These are phyloP conservation scores for Grapholita molesta DNA, from an alignment of 1,140 invertebrate species.

Conservation along the genomic window DNA sequence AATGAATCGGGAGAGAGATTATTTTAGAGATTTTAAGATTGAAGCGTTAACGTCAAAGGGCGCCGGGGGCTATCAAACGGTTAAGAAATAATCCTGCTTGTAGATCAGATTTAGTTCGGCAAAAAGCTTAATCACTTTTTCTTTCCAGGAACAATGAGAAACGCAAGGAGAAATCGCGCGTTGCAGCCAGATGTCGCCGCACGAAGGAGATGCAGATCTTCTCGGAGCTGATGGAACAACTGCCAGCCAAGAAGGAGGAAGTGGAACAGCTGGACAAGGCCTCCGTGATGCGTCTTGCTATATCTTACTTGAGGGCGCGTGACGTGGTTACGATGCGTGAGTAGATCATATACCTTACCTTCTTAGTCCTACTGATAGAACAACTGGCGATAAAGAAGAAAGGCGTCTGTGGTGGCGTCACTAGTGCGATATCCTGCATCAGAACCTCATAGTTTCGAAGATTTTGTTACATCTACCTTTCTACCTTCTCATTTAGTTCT, in stretches of 20 bases:
- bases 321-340: slow-evolving; percentile 89
- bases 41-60: too few species aligned
- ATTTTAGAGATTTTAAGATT: too few species aligned
- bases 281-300: slow-evolving; percentile 95
- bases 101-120: too few species aligned
- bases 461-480: slow-evolving; percentile 85
- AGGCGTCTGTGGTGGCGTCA: slow-evolving; percentile 96
- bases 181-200: slow-evolving; percentile 94
- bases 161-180: slow-evolving; percentile 97
- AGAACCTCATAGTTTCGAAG: slow-evolving; percentile 88
- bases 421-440: slow-evolving; percentile 92
- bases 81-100: too few species aligned
- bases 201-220: slow-evolving; percentile 97
- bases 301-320: slow-evolving; percentile 92
- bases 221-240: slow-evolving; percentile 87
- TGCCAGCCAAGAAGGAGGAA: slow-evolving; percentile 89
- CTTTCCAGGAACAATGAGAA: slow-evolving; percentile 94
- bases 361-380: slow-evolving; percentile 87
- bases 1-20: too few species aligned
- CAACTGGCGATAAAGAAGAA: slow-evolving; percentile 89
- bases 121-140: slow-evolving; percentile 24
- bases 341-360: slow-evolving; percentile 75
- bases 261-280: slow-evolving; percentile 95
- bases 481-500: too few species aligned
- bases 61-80: too few species aligned